A percentile compares a stretch with the other conserved stretches of the same genome.
phyloP scores from a whole-genome alignment of 1,140 invertebrate species.

The Wasmannia auropunctata region DNA sequence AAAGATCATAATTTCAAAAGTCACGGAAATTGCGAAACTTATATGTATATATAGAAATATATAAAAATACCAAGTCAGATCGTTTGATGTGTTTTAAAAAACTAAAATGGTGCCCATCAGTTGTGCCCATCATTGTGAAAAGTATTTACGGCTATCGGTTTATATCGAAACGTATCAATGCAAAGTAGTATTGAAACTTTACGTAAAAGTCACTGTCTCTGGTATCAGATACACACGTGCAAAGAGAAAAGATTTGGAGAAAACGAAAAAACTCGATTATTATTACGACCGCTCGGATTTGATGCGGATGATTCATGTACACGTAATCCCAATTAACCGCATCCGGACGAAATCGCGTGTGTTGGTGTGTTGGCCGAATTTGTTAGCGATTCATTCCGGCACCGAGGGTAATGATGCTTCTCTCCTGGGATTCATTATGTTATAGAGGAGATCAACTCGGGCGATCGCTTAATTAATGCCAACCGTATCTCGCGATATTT shows the following conservation, averaged over 20 bases:
- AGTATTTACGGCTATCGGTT: neutral
- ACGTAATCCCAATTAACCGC: conserved; percentile 49
- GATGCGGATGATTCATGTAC: neutral
- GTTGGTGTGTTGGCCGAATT: neutral
- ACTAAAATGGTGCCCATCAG: neutral
- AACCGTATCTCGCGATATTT: neutral
- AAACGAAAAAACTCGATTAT: neutral
- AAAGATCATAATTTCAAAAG: neutral
- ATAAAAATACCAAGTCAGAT: neutral
- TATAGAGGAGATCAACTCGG: neutral
- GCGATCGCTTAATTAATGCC: neutral
- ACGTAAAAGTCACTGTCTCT: neutral
- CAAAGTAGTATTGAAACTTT: neutral
- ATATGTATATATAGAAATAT: neutral
- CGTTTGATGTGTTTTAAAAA: neutral
- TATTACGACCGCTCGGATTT: neutral
- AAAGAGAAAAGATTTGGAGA: neutral
- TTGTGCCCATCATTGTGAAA: neutral
- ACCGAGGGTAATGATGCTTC: neutral
- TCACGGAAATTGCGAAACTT: neutral
- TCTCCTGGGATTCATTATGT: conserved; percentile 20
- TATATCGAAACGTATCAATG: neutral
- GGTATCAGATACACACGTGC: neutral
- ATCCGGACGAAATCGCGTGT: conserved; percentile 20
- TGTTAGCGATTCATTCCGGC: neutral